A percentile compares a stretch with the other conserved stretches of the same genome.
These are phyloP conservation scores for Drosophila heteroneura DNA, from an alignment of 2,888 invertebrate species.

Conservation along the genomic window DNA sequence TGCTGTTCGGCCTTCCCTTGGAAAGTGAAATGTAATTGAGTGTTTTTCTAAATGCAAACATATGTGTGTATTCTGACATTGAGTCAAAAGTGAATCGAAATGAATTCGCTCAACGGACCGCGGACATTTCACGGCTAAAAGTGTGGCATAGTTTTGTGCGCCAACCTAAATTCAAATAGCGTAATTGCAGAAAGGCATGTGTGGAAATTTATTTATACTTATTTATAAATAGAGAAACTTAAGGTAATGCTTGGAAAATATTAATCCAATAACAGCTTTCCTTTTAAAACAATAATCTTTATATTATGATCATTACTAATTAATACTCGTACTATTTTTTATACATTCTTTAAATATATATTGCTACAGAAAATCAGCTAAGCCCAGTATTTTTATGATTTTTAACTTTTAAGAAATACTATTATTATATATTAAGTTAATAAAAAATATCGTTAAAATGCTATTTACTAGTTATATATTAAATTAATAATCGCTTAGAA, in stretches of 20 bases:
- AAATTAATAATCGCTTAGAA: too few species aligned
- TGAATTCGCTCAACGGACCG: slow-evolving; percentile 36
- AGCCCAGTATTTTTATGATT: neutral
- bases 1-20: slow-evolving; percentile 68
- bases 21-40: slow-evolving; percentile 79
- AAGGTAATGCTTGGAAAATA: neutral
- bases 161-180: slow-evolving; percentile 31
- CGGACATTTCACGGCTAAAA: slow-evolving; percentile 5
- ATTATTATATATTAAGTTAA: too few species aligned
- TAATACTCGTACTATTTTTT: neutral
- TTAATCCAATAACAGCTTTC: neutral
- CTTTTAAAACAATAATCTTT: neutral
- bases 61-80: slow-evolving; percentile 42
- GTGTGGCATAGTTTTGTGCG: slow-evolving; percentile 71
- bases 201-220: neutral
- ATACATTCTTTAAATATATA: neutral
- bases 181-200: neutral
- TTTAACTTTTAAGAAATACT: neutral
- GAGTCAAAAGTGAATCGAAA: slow-evolving; percentile 45
- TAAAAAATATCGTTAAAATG: neutral
- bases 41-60: slow-evolving; percentile 54
- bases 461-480: neutral
- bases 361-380: neutral
- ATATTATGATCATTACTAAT: neutral
- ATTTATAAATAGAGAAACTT: neutral